Base-by-base conservation (phyloP, 1,140 invertebrate genomes). In the Eumaeus atala region DNA sequence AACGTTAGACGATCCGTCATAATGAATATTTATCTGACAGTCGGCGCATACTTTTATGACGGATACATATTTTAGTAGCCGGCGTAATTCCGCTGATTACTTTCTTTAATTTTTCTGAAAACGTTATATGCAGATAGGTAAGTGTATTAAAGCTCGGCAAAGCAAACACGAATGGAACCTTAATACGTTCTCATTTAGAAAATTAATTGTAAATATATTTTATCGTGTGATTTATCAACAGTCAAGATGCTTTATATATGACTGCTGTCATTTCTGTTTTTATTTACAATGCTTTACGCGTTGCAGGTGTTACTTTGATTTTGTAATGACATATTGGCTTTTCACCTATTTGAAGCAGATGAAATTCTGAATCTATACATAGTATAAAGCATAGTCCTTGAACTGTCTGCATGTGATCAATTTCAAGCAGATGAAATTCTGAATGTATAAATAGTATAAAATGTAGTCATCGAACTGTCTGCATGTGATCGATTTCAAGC, bases 31-130 rank as follows among this genome's bases (percentile, higher is more conserved):
- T 87, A 87, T 87, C 68, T 72, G 64, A 74, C 77, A 79, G 72
- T 76, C 69, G 73, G 69, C 69, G 71, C 78, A 77, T 80, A 84
- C 81, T 84, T 86, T 86, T 84, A 83, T 78, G 76, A 78, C 79
- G 79, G 72, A 83, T 84, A 86, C 83, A 86, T 86, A 86, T 86
- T 86, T 86, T 80, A 86, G 81, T 86, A 84, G 79, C 77, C 70
- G 54, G 52, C 73, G 79, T 84, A 86, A 84, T 83, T 78, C 67
- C 74, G 74, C 76, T 84, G 81, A 84, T 86, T 82, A 76, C 81
- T 82, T 86, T 80, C 77, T 84, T 82, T 84, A 83, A 84, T 84
- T 84, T 79, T 82, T 81, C 62, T 81, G 73, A 77, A 77, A 81
- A 80, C 70, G 64, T 62, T 61, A 70, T 72, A 64, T 62, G 59